These are phyloP conservation scores for Leptopilina boulardi DNA, from an alignment of 1,140 invertebrate species.

Conservation along the genomic window DNA sequence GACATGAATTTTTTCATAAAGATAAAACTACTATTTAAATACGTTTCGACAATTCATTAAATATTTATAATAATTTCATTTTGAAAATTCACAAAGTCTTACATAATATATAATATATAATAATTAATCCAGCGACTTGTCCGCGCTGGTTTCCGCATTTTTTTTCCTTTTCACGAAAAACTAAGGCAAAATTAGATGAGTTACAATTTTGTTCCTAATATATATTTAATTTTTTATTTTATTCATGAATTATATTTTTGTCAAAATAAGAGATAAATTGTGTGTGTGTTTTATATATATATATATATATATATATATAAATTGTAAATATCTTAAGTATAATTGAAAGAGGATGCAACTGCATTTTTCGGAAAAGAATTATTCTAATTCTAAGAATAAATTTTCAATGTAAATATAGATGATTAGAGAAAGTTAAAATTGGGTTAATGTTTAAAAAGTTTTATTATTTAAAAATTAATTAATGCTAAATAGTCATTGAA, in stretches of 20 bases:
- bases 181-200: conserved; percentile 30
- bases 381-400: not conserved
- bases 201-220: conserved; percentile 6
- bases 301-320: not conserved
- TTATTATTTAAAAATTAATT: not conserved
- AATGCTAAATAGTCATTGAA: not conserved
- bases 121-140: conserved; percentile 27
- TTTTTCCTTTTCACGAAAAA: not conserved
- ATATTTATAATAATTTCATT: not conserved
- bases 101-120: not conserved
- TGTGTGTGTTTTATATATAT: no score
- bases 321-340: no score
- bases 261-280: not conserved
- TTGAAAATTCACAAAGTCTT: conserved; percentile 20
- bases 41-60: conserved; percentile 11
- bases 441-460: conserved; percentile 1
- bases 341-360: not conserved
- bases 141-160: conserved; percentile 18
- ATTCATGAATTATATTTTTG: not conserved
- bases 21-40: conserved; percentile 19
- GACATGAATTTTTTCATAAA: not conserved
- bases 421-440: conserved; percentile 6
- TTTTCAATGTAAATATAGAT: not conserved
- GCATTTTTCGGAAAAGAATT: not conserved
- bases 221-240: not conserved